Base-by-base conservation (phyloP, 1,140 invertebrate species). In the Bursaphelenchus mucronatus region DNA sequence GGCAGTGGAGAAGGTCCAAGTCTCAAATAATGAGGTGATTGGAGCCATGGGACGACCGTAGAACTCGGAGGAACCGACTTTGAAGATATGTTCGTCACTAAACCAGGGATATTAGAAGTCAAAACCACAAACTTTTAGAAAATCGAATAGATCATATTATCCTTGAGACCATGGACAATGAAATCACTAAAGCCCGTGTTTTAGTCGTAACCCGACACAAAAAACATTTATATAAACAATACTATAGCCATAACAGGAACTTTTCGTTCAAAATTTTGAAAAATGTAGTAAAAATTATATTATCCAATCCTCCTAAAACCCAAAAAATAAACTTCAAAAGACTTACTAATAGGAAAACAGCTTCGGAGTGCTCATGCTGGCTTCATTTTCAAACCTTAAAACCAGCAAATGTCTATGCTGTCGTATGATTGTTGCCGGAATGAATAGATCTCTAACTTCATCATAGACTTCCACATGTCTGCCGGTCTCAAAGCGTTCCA, bases 391-490 rank as follows among this genome's bases (percentile, higher is more conserved):
- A 3, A 59, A 11, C 40, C 57, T 13, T 1, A 59, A 3, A 39
- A 59, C 41, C 21, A 59, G 57, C 57, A 59, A 50, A 50, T 59
- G 57, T n/a, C 57, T 13, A 43, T 59, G 57, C 4, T 13, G 11
- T 45, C 57, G 13, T n/a, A 59, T 39, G 40, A 59, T 59, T n/a
- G 57, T 59, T 11, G 57, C 57, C 11, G 57, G 57, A 11, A 59
- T 40, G 6, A 59, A 44, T 3, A 40, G 21, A n/a, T 39, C 57
- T 45, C 11, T 1, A n/a, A 44, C 19, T n/a, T 59, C 41, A 44
- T 59, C 57, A 39, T 59, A 59, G 21, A 59, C 57, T 50, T 59
- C 57, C 11, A 59, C 40, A 15, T 43, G 57, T n/a, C 57, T 39
- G 10, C 10, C 10, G 1, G 13, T 59, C 40, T 59, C 57, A 9